Conservation (phyloP, 2,113 vertebrate species). For the Pseudorasbora parva region DNA sequence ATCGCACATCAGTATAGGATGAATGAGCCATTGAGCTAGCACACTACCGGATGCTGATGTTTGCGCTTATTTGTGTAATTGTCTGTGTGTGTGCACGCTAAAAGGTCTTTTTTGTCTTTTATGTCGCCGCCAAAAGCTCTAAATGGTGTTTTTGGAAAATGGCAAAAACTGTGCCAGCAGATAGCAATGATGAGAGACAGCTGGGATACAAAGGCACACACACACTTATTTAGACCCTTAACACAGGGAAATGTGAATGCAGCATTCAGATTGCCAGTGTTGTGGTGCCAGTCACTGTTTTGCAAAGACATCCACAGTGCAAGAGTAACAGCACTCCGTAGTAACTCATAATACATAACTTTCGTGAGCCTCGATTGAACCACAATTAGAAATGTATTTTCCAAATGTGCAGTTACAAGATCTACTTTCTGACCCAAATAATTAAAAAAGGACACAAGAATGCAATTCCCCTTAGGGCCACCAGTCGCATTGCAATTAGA, state of each 20-base stretch:
- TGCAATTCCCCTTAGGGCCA: not conserved
- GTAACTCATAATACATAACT: not conserved
- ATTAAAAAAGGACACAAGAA: not conserved
- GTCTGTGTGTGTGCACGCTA: not conserved
- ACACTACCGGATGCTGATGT: constrained; percentile 43
- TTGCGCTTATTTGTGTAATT: constrained; percentile 26
- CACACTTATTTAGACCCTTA: constrained; percentile 14
- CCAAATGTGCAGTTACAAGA: not conserved
- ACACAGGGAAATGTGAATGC: constrained; percentile 42
- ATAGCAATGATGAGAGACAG: constrained; percentile 44
- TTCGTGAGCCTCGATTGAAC: not conserved
- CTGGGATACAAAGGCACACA: constrained; percentile 16
- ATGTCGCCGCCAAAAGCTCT: constrained; percentile 28
- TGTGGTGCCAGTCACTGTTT: constrained; percentile 21
- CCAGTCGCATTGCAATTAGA: not conserved
- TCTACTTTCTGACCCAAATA: not conserved
- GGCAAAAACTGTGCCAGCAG: constrained; percentile 32
- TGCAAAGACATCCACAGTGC: constrained; percentile 23
- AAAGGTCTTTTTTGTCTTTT: constrained; percentile 41
- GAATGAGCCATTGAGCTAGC: constrained; percentile 54
- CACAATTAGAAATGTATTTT: not conserved
- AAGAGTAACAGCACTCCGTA: not conserved
- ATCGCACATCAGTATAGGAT: constrained; percentile 49
- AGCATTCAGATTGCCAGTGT: constrained; percentile 35
- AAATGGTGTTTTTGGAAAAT: constrained; percentile 38